Evolutionary conservation across 2,888 invertebrate genomes (phyloP).

Genomic region (Anoncus sp.): DNA sequence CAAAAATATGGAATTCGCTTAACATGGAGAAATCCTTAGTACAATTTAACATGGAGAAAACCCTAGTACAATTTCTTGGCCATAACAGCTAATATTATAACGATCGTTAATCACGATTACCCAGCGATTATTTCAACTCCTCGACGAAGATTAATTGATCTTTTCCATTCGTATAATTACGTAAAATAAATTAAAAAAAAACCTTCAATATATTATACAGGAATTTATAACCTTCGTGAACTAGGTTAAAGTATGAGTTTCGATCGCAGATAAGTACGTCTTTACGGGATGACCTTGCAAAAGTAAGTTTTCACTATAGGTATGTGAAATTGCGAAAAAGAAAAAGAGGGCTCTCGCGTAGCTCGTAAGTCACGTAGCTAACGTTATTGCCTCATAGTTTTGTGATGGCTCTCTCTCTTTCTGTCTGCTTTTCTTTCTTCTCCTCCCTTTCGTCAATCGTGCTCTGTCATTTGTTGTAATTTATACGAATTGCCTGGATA

Average conservation of each 20-base stretch:
- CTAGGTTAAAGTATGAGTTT: constrained; percentile 36
- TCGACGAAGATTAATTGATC: constrained; percentile 25
- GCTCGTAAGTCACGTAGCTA: constrained; percentile 47
- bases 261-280: neutral
- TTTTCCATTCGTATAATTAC: constrained; percentile 1
- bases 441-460: constrained; percentile 35
- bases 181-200: constrained; percentile 1
- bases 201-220: too few species aligned
- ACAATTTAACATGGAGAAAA: neutral
- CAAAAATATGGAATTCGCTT: neutral
- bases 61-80: neutral
- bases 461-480: constrained; percentile 54
- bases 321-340: neutral
- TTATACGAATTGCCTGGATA: constrained; percentile 62
- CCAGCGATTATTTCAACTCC: constrained; percentile 28
- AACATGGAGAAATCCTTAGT: neutral
- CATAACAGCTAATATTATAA: constrained; percentile 8
- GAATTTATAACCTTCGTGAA: too few species aligned
- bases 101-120: constrained; percentile 19
- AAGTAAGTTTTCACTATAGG: constrained; percentile 18
- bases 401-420: constrained; percentile 35
- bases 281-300: neutral
- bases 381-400: constrained; percentile 53
- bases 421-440: constrained; percentile 39
- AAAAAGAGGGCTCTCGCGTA: neutral